These are phyloP conservation scores for Echinarachnius parma DNA, from an alignment of 53 echinoderm and acorn worm genomes.

Conservation along the genomic window DNA sequence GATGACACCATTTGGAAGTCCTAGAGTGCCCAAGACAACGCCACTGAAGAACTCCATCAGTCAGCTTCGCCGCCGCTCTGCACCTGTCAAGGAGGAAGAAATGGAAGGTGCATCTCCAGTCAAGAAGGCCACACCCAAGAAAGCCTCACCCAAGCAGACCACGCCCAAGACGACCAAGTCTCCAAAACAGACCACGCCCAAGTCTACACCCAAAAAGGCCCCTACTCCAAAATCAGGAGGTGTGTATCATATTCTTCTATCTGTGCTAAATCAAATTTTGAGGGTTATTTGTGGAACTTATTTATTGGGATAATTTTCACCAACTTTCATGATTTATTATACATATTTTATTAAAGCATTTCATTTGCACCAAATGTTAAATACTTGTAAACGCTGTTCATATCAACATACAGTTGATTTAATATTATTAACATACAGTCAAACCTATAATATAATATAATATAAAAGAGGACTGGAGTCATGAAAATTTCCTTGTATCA, in stretches of 20 bases:
- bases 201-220: constrained; percentile 37
- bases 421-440: no score
- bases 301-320: no score
- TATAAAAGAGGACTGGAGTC: no score
- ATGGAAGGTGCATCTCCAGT: constrained; percentile 59
- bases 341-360: no score
- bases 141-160: constrained; percentile 15
- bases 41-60: constrained; percentile 90
- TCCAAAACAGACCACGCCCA: constrained; percentile 45
- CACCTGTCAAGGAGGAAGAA: constrained; percentile 80
- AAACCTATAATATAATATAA: no score
- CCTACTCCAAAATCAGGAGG: constrained; percentile 48
- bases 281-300: no score
- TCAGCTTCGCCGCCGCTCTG: constrained; percentile 77
- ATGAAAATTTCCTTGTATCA: no score
- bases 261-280: no score
- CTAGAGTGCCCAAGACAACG: constrained; percentile 70
- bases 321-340: no score
- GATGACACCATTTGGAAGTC: constrained; percentile 88
- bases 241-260: neutral
- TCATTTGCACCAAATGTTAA: no score
- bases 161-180: neutral
- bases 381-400: no score
- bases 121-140: constrained; percentile 43
- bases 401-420: no score